phyloP scores from a whole-genome alignment of 2,113 vertebrate species.

The Carassius carassius region DNA sequence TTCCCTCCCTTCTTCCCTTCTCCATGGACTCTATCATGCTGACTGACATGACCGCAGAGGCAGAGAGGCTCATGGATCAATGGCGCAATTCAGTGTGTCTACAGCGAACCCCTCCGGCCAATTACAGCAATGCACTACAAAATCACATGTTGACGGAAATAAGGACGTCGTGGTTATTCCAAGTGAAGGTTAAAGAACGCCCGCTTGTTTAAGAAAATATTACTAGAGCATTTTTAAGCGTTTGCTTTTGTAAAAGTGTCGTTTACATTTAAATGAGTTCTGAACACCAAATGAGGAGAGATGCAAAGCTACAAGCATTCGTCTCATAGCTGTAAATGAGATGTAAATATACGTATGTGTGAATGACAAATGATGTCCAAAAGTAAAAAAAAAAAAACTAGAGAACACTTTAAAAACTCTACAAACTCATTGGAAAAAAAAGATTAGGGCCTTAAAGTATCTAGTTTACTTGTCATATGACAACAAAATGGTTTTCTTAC shows the following conservation, averaged over 20 bases:
- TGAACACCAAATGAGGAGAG: neutral
- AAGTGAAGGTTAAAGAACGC: neutral
- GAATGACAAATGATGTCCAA: neutral
- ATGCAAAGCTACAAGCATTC: neutral
- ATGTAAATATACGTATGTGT: neutral
- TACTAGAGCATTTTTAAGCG: neutral
- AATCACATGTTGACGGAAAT: neutral
- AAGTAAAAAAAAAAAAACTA: neutral
- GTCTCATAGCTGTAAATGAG: neutral
- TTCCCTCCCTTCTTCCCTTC: constrained; percentile 48
- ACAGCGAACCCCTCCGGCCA: constrained; percentile 50
- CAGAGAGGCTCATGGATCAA: constrained; percentile 6
- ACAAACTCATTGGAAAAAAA: too few species aligned
- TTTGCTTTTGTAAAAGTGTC: neutral
- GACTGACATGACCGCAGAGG: constrained; percentile 36
- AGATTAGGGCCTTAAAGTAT: too few species aligned
- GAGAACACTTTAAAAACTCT: too few species aligned
- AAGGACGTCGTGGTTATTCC: neutral
- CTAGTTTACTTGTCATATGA: neutral
- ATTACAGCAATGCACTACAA: neutral
- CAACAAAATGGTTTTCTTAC: neutral
- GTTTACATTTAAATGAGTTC: neutral
- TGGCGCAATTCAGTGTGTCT: neutral
- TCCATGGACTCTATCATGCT: constrained; percentile 50
- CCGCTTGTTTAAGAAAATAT: neutral